A percentile compares a stretch with the other conserved stretches of the same genome.
Conservation (phyloP, 2,797 vertebrate species). For the Hyperoplus lanceolatus region DNA sequence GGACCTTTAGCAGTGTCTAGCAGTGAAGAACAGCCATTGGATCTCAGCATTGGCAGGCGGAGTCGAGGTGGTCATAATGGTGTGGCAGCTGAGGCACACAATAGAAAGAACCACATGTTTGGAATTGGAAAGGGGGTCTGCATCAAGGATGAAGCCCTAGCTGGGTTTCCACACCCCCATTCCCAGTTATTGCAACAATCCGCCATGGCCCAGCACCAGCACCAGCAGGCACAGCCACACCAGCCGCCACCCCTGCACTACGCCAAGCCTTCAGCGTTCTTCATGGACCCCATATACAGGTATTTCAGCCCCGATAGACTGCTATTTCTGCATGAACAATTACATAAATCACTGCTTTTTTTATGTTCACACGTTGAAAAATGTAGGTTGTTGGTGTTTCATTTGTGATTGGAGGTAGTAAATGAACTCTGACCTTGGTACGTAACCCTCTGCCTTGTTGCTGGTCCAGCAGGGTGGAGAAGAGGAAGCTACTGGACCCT, state of each 20-base stretch:
- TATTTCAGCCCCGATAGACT: constrained; percentile 89
- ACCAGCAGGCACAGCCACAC: constrained; percentile 86
- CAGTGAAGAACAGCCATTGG: constrained; percentile 95
- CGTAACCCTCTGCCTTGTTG: constrained; percentile 96
- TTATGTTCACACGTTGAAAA: constrained; percentile 8
- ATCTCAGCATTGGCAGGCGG: constrained; percentile 95
- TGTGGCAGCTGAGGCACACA: constrained; percentile 83
- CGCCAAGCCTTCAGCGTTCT: constrained; percentile 98
- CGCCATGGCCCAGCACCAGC: constrained; percentile 81
- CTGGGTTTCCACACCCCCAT: constrained; percentile 81
- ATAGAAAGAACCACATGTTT: constrained; percentile 93
- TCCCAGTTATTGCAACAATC: constrained; percentile 87
- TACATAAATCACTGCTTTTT: constrained; percentile 29
- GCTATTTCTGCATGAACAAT: too few relatives aligned
- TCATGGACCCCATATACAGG: constrained; percentile 99
- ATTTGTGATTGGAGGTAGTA: constrained; percentile 23
- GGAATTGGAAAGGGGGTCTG: constrained; percentile 86
- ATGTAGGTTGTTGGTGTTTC: not conserved
- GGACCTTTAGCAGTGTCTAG: constrained; percentile 74
- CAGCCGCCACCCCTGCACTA: constrained; percentile 95
- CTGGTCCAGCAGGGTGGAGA: constrained; percentile 99
- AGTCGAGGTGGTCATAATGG: constrained; percentile 93
- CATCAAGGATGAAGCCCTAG: constrained; percentile 86
- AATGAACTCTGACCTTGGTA: constrained; percentile 84
- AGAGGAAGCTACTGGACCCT: constrained; percentile 97